A percentile compares a stretch with the other conserved stretches of the same genome.
Evolutionary conservation across 1,140 invertebrate species (phyloP).

Genomic region (Apolygus lucorum): DNA sequence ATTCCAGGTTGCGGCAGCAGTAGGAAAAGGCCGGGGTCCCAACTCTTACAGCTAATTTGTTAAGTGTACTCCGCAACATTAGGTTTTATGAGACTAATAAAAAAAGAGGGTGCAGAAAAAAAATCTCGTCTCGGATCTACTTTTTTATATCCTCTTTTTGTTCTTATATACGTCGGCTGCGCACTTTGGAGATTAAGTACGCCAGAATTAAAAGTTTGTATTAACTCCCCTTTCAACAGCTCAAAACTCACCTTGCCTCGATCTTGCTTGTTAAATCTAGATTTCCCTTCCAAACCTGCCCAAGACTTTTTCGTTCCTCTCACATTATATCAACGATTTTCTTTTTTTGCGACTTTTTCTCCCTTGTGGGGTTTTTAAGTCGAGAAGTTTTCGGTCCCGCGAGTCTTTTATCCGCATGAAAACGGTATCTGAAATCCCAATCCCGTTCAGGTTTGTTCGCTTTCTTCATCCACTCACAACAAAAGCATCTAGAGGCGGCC

Average conservation of each 20-base stretch:
- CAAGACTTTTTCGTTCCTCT: background rate
- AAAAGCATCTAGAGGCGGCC: no score
- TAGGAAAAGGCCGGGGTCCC: background rate
- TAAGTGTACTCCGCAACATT: slow-evolving; percentile 6
- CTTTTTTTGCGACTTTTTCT: no score
- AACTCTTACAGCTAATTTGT: background rate
- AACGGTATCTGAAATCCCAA: no score
- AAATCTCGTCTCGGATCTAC: background rate
- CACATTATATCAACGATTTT: background rate
- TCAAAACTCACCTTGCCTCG: background rate
- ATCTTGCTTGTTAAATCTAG: background rate
- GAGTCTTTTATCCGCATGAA: no score
- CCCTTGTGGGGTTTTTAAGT: no score
- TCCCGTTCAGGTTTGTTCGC: no score
- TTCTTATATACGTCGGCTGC: background rate
- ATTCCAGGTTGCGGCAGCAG: background rate
- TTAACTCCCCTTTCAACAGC: background rate
- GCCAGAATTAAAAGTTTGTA: slow-evolving; percentile 6
- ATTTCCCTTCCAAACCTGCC: background rate
- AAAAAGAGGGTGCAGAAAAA: no score
- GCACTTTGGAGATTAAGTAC: background rate
- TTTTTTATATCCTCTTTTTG: background rate
- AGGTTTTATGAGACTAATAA: background rate
- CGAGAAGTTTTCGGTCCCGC: no score
- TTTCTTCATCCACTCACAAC: no score